Evolutionary conservation across 2,888 invertebrate species (phyloP).

Genomic region (Eugnorisma glareosa): DNA sequence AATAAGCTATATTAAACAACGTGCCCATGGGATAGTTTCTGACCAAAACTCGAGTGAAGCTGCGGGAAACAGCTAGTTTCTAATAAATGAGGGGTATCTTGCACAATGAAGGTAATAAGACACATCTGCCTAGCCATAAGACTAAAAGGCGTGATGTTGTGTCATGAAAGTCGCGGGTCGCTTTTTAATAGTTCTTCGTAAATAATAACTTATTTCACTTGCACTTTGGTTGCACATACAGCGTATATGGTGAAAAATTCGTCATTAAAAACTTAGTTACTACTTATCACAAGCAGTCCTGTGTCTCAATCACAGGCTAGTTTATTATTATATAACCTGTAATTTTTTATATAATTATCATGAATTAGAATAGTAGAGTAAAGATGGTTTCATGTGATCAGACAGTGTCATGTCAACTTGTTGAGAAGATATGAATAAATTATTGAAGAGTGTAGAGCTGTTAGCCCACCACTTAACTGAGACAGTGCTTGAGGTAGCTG

Average conservation of each 20-base stretch:
- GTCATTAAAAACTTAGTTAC: no score
- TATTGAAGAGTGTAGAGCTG: neutral
- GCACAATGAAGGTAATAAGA: neutral
- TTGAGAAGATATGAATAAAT: neutral
- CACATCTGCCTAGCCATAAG: neutral
- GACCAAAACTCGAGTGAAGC: no score
- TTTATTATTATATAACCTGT: neutral
- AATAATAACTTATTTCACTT: neutral
- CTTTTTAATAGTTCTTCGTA: neutral
- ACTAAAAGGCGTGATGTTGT: neutral
- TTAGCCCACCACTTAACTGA: neutral
- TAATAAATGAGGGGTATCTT: neutral
- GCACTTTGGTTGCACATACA: neutral
- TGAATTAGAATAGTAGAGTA: constrained; percentile 10
- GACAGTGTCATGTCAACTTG: neutral
- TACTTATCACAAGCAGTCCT: constrained; percentile 48
- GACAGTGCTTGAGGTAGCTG: neutral
- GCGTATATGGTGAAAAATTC: constrained; percentile 33
- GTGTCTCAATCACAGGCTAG: constrained; percentile 10
- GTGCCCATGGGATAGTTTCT: no score
- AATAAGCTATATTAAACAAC: no score
- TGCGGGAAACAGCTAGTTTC: no score
- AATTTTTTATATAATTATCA: constrained; percentile 9
- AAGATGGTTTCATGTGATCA: constrained; percentile 45
- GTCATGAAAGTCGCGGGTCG: neutral